Conservation (phyloP, 2,888 invertebrate species). For the Folsomia candida region DNA sequence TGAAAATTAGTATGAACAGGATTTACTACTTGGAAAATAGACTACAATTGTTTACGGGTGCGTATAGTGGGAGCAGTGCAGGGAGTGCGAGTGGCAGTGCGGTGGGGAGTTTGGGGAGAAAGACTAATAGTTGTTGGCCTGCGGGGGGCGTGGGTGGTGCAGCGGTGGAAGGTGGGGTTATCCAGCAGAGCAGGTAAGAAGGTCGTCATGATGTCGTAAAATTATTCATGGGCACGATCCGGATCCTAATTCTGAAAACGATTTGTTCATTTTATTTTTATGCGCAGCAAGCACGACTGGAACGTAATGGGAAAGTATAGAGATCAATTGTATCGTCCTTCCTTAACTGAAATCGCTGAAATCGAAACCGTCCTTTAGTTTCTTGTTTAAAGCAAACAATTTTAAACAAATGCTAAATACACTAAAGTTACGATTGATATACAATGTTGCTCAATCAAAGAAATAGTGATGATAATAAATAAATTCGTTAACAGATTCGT, state of each 20-base stretch:
- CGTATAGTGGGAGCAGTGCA: no score
- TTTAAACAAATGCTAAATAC: no score
- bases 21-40: slow-evolving; percentile 41
- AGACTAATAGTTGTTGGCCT: neutral
- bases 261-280: no score
- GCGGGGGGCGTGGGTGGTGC: no score
- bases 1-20: slow-evolving; percentile 35
- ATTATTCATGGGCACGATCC: no score
- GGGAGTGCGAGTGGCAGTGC: neutral
- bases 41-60: slow-evolving; percentile 33
- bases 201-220: no score
- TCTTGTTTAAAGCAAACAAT: no score
- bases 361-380: slow-evolving; percentile 33
- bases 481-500: neutral
- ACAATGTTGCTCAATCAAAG: neutral
- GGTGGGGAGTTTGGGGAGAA: slow-evolving; percentile 1
- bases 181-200: no score
- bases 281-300: no score
- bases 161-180: no score
- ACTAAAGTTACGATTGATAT: neutral
- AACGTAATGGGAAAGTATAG: no score
- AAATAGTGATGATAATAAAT: neutral
- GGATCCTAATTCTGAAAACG: no score
- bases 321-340: slow-evolving; percentile 37
- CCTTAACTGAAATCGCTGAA: slow-evolving; percentile 46